Conservation (phyloP, 2,797 vertebrate genomes). For the Artibeus lituratus region DNA sequence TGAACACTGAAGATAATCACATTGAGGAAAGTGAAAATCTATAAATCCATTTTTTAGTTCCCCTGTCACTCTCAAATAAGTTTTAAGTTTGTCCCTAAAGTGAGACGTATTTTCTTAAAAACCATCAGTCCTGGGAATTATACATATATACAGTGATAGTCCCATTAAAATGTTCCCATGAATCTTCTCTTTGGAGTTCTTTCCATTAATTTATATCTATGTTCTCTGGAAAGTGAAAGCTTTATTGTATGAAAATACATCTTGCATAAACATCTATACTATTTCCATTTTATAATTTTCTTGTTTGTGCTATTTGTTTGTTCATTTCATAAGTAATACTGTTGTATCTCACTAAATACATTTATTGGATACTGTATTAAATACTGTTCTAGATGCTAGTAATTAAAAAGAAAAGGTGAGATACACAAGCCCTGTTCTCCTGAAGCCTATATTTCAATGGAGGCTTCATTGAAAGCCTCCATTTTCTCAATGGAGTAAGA, state of each 20-base stretch:
- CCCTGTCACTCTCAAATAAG: background rate
- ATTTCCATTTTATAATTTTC: background rate
- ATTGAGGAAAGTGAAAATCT: background rate
- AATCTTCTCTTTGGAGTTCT: background rate
- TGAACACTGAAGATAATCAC: background rate
- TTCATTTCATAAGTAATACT: background rate
- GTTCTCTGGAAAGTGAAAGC: background rate
- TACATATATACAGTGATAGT: background rate
- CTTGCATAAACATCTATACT: background rate
- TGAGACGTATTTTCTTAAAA: background rate
- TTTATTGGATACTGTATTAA: background rate
- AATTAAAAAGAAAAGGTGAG: background rate
- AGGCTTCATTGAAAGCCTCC: too few species aligned
- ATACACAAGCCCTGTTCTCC: background rate
- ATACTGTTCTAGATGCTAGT: background rate
- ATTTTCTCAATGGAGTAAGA: too few species aligned
- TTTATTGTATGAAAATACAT: background rate
- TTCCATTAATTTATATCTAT: background rate
- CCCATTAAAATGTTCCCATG: background rate
- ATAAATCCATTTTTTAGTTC: background rate
- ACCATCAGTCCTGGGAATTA: background rate
- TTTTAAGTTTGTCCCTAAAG: background rate
- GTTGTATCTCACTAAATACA: background rate
- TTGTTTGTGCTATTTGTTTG: background rate
- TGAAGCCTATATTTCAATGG: background rate